Conservation (phyloP, 2,888 invertebrate species). For the Hybos culiciformis region DNA sequence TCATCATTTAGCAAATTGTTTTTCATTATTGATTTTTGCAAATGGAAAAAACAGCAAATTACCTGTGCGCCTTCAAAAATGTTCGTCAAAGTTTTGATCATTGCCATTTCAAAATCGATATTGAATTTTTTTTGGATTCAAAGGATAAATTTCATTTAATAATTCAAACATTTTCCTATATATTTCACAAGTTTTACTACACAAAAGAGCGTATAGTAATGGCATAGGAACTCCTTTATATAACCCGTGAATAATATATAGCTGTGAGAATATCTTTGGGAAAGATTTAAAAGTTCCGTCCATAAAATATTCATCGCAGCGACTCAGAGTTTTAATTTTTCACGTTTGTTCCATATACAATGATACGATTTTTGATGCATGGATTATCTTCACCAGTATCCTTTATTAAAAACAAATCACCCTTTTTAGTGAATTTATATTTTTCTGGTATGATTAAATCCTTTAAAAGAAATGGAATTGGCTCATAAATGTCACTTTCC, state of each 20-base stretch:
- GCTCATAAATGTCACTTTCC: not conserved
- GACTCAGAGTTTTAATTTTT: not conserved
- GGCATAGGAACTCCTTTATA: not conserved
- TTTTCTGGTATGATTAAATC: constrained; percentile 1
- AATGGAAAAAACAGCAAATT: not conserved
- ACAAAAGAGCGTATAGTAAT: not conserved
- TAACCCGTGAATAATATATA: constrained; percentile 1
- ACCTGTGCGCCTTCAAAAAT: not conserved
- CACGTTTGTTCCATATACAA: not conserved
- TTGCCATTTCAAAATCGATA: not conserved
- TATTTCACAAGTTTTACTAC: not conserved
- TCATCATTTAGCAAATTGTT: not conserved
- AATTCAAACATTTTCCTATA: not conserved
- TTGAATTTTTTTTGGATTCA: not conserved
- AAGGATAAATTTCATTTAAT: not conserved
- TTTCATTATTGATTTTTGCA: not conserved
- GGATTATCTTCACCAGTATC: not conserved
- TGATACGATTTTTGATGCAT: not conserved
- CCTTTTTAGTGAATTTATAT: not conserved
- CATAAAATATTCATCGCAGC: not conserved
- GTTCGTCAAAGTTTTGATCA: not conserved
- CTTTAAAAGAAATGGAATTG: not conserved
- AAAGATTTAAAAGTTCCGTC: constrained; percentile 1
- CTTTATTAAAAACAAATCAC: not conserved
- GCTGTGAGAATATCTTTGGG: not conserved